Evolutionary conservation across 2,888 invertebrate genomes (phyloP).

Genomic region (Chouioia cunea): DNA sequence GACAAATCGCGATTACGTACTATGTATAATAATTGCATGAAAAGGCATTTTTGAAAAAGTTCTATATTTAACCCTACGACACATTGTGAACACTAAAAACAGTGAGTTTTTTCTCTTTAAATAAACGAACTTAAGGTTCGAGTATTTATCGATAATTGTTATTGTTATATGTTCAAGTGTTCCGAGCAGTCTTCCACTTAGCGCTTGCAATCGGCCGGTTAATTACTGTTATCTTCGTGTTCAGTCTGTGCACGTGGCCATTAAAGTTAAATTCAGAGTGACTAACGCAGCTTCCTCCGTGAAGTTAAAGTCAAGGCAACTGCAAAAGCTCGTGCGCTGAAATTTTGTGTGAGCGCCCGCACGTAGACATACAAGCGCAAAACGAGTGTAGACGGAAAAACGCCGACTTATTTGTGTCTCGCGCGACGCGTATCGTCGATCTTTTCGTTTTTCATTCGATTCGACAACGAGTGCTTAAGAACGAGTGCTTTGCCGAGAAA

Average conservation of each 20-base stretch:
- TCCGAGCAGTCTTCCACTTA: too few relatives aligned
- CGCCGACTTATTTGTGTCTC: constrained; percentile 41
- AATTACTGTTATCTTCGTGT: too few relatives aligned
- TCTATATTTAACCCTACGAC: too few relatives aligned
- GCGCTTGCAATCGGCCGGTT: too few relatives aligned
- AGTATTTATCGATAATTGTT: background rate
- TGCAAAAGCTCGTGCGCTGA: constrained; percentile 40
- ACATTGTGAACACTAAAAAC: too few relatives aligned
- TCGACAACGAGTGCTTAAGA: background rate
- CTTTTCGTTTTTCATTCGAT: background rate
- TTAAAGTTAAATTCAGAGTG: background rate
- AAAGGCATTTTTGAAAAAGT: too few relatives aligned
- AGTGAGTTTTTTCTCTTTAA: background rate
- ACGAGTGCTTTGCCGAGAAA: constrained; percentile 19
- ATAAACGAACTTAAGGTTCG: background rate
- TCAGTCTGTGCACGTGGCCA: too few relatives aligned
- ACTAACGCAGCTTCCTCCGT: background rate
- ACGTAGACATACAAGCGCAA: constrained; percentile 51
- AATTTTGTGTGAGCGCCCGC: constrained; percentile 10
- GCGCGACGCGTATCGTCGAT: background rate
- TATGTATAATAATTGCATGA: background rate
- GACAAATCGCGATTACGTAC: too few relatives aligned
- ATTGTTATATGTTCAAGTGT: too few relatives aligned
- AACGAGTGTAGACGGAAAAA: constrained; percentile 50
- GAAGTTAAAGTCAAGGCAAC: constrained; percentile 31